Base-by-base conservation (phyloP, 2,888 invertebrate genomes). In the Hypselothyrea guttata region DNA sequence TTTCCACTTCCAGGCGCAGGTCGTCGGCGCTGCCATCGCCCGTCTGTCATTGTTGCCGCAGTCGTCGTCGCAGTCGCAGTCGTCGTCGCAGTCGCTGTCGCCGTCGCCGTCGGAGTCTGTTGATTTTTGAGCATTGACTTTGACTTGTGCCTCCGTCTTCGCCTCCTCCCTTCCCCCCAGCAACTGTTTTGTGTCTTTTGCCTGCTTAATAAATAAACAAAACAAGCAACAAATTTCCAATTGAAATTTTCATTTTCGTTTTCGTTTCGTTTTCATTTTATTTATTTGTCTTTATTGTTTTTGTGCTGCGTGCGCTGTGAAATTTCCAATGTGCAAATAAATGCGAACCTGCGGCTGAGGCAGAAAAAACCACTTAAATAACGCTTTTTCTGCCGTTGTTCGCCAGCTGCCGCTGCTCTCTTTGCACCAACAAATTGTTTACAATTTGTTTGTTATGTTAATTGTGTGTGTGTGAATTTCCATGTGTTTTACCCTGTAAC, bases 381-480 rank as follows among this genome's bases (percentile, higher is more conserved):
- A 49, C 40, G 34, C 38, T 51, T 66, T 57, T 48, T 58, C 58
- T 75, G 72, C 53, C 58, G 49, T 42, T 58, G 22, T 22, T 4
- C 59, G 62, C 46, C 68, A 66, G 84, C 84, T 79, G 78, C 68
- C 52, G 64, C 57, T 63, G 67, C 75, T 79, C 82, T 74, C 59
- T 81, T 79, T 75, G 57, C 78, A 81, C 82, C 57, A 18, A 61
- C 57, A 72, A 77, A 74, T 77, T 84, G 79, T 84, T 84, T 83
- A 73, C 67, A 70, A 61, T 49, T 54, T 38, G 35, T 48, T 51
- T 54, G 56, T 52, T 48, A 54, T 22, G 22, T 31, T 27, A 7
- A 18, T 2, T 34, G 5, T 46, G 7, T 28, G 15, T 22, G 13
- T 37, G 9, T 31, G 16, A 40, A 1, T 42, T 34, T 42, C 7